Percentiles rank a stretch among this genome's conserved stretches.
These are phyloP conservation scores for Meandrusa payeni DNA, from an alignment of 2,888 invertebrate species.

Conservation along the genomic window DNA sequence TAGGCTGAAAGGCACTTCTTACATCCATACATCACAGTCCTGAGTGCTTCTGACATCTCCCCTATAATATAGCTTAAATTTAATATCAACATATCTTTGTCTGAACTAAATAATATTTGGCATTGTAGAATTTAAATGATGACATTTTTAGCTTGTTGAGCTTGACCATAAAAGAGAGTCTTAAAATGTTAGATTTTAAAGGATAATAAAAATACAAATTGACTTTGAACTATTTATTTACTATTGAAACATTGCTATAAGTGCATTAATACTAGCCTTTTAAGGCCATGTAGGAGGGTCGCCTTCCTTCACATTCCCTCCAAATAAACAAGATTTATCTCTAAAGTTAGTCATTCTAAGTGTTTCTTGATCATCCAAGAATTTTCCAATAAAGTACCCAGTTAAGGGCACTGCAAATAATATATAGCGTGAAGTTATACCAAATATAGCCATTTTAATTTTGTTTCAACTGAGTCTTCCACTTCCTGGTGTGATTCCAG, in stretches of 20 bases:
- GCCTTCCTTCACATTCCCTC: slow-evolving; percentile 82
- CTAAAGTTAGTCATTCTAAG: slow-evolving; percentile 86
- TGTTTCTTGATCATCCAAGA: slow-evolving; percentile 85
- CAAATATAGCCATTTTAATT: slow-evolving; percentile 76
- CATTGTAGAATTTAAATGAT: too few relatives aligned
- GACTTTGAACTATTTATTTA: slow-evolving; percentile 5
- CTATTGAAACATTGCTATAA: slow-evolving; percentile 1
- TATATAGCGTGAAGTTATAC: slow-evolving; percentile 75
- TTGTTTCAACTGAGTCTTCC: slow-evolving; percentile 79
- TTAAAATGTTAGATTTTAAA: too few relatives aligned
- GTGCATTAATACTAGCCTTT: slow-evolving; percentile 27
- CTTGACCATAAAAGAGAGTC: too few relatives aligned
- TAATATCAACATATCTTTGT: too few relatives aligned
- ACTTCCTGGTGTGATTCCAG: slow-evolving; percentile 85
- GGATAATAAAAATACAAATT: slow-evolving; percentile 2
- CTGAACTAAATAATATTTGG: too few relatives aligned
- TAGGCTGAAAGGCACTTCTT: too few relatives aligned
- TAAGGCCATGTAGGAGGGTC: slow-evolving; percentile 88
- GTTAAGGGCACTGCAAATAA: slow-evolving; percentile 76
- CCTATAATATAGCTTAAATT: too few relatives aligned
- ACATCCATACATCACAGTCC: too few relatives aligned
- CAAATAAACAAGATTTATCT: slow-evolving; percentile 90
- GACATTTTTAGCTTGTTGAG: too few relatives aligned
- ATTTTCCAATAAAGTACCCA: slow-evolving; percentile 83
- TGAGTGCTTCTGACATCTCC: too few relatives aligned